phyloP scores from a whole-genome alignment of 2,797 vertebrate genomes.

The Euphonia xanthogaster region DNA sequence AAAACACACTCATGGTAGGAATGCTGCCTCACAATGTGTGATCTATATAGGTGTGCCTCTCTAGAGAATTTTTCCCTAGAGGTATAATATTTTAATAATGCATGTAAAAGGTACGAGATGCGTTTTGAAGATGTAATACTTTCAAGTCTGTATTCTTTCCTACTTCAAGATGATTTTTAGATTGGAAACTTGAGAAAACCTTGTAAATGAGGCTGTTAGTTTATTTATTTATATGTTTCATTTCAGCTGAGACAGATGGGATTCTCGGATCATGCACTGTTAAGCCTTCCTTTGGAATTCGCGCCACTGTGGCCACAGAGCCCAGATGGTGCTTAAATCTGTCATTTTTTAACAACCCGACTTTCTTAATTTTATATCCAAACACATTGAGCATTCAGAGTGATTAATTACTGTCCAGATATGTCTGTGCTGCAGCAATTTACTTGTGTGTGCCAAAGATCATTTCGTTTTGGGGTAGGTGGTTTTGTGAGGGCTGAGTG shows the following conservation, averaged over 20 bases:
- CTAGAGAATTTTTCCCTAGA: background rate
- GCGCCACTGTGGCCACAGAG: constrained; percentile 79
- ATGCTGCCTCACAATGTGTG: background rate
- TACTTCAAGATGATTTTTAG: constrained; percentile 14
- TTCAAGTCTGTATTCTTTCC: background rate
- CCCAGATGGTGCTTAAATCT: constrained; percentile 84
- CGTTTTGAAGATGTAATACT: background rate
- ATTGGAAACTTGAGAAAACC: constrained; percentile 51
- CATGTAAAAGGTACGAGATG: accelerated
- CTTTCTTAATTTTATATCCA: constrained; percentile 81
- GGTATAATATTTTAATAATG: background rate
- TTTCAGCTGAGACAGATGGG: constrained; percentile 81
- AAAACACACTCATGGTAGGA: background rate
- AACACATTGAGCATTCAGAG: constrained; percentile 75
- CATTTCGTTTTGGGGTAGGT: constrained; percentile 12
- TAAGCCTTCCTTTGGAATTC: constrained; percentile 84
- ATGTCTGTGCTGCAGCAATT: constrained; percentile 67
- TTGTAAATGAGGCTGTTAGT: constrained; percentile 36
- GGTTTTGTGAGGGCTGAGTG: background rate
- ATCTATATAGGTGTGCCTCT: background rate
- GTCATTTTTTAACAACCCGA: constrained; percentile 81
- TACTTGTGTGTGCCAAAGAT: constrained; percentile 16
- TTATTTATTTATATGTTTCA: constrained; percentile 71
- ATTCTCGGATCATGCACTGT: constrained; percentile 80
- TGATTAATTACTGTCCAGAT: constrained; percentile 81